Percentiles rank a stretch among this genome's conserved stretches.
phyloP scores from a whole-genome alignment of 1,140 invertebrate genomes.

The Diuraphis noxia region DNA sequence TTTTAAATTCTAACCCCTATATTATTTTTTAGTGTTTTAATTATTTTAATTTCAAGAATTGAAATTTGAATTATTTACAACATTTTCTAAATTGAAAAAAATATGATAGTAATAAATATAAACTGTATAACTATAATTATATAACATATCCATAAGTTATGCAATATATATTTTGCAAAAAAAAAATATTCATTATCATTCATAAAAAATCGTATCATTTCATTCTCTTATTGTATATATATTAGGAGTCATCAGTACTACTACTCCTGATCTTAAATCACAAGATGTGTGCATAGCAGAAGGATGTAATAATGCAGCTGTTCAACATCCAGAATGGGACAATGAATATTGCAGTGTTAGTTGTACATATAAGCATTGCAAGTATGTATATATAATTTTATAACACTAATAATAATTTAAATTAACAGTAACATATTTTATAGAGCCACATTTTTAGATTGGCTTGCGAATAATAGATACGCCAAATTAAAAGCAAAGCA shows the following conservation, averaged over 20 bases:
- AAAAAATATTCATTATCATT: not conserved
- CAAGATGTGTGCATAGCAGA: slow-evolving; percentile 16
- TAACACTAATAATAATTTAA: not conserved
- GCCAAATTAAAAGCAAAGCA: not conserved
- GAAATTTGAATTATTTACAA: no score
- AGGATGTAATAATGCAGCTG: not conserved
- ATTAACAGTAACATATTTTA: not conserved
- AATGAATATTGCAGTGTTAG: slow-evolving; percentile 28
- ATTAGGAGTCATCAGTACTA: not conserved
- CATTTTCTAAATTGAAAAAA: no score
- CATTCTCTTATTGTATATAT: not conserved
- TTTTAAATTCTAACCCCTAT: no score
- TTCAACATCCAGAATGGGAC: slow-evolving; percentile 35
- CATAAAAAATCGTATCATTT: not conserved
- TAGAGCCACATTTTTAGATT: slow-evolving; percentile 18
- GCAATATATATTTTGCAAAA: not conserved
- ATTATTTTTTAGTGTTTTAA: no score
- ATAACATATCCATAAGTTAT: not conserved
- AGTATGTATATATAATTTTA: not conserved
- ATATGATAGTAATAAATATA: no score
- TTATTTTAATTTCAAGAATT: no score
- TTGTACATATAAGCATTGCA: slow-evolving; percentile 21
- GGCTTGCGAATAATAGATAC: not conserved
- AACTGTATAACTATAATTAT: not conserved
- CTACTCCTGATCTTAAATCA: not conserved